Base-by-base conservation (phyloP, 1,140 invertebrate genomes). In the Drosophila parvula region DNA sequence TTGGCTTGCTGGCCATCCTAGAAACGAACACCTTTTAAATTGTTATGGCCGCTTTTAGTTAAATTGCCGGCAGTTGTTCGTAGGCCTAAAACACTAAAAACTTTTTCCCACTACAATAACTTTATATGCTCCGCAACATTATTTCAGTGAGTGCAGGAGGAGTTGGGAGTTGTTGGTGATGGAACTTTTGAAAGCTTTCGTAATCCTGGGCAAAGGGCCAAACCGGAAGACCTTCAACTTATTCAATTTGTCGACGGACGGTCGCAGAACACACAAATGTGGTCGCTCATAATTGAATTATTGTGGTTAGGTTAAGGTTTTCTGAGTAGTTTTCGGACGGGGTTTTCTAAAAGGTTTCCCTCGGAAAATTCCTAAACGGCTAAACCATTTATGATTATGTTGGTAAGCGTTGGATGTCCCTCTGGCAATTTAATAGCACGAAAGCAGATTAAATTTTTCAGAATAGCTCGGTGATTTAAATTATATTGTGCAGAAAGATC, bases 31-130 rank as follows among this genome's bases (percentile, higher is more conserved):
- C 80, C 84, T 88, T 83, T 76, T 74, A 71, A 80, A 84, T 58
- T 74, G 74, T 88, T 78, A 88, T 78, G 71, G 22, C 64, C 67
- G 85, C 83, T 88, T 89, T 88, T 89, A 88, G 77, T 80, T 84
- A 88, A 88, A 88, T 89, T 88, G 79, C 83, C 57, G 45, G 4
- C 36, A 65, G 57, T 65, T 50, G 65, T 30, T 67, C n/a, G 43
- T 30, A 75, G 76, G 65, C 76, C 65, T 40, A 30, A 75, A 86
- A 59, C 78, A 69, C 62, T 71, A 58, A 55, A 82, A 86, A 84
- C 70, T 83, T 78, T 78, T 59, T 36, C 51, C 38, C 53, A 81
- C 82, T 81, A 81, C 62, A 88, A 86, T 88, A 77, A 77, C 83
- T 80, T 78, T 55, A 78, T 78, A 65, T 73, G 59, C 51, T 36